Evolutionary conservation across 92 coral and sea anemone species (phyloP), one percentile per base, ranked within the genome.

Genomic region (Phenganax marumi): DNA sequence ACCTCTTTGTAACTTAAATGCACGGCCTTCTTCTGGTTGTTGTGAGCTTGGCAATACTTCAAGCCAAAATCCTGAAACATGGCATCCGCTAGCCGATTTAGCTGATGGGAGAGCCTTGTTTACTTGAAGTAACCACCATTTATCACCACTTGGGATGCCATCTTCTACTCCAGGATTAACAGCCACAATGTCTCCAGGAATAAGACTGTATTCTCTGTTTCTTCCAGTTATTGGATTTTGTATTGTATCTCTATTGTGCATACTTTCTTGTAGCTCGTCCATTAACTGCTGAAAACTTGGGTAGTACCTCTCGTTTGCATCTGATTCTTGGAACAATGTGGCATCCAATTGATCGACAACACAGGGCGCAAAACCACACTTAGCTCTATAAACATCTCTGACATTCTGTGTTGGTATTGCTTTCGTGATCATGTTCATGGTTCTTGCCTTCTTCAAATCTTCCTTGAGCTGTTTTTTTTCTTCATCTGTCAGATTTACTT

Each of bases 131-230:
- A 91, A 25, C 79, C 79, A 74, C 79, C 79, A 74, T 5, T 74
- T 74, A 33, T 74, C 79, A 5, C 71, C 50, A 58, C 62, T 47
- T 9, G 82, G 89, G 14, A 86, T 63, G 23, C 86, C 86, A 74
- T 86, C 52, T 64, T 81, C 86, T 4, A 72, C 81, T 19, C 89
- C 89, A 23, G 89, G 89, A 81, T 86, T 86, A 6, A 82, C 86
- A 10, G 78, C 89, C 13, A 81, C 89, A 63, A 86, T 86, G 50
- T 86, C 89, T 0, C 89, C 89, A 14, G 89, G 81, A 68, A 86
- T 18, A 73, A 86, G 58, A 23, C 10, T 22, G 70, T 81, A 82
- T 52, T 68, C 78, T 53, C 83, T 55, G 60, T 76, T 68, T 8
- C 53, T 58, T 10, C 73, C 87, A 68, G 55, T 60, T 23, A 78